Evolutionary conservation across 2,888 invertebrate genomes (phyloP).

Genomic region (Polyommatus iphigenia): DNA sequence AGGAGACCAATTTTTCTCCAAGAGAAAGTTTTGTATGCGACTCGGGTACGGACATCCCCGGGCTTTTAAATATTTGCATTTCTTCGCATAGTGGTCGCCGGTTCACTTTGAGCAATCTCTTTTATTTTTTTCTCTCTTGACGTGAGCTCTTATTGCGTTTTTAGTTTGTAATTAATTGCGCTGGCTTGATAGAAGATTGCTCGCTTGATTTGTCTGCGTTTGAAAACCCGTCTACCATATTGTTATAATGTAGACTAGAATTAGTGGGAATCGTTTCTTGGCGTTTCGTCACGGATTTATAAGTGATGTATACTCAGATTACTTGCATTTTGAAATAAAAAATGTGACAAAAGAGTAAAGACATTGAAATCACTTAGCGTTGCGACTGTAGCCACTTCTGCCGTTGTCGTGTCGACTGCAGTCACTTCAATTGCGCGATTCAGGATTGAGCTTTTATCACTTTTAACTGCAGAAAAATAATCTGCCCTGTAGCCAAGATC

Average conservation of each 20-base stretch:
- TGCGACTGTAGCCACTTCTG: too few relatives aligned
- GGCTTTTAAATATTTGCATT: slow-evolving; percentile 72
- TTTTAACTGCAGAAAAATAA: not conserved
- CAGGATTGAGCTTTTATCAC: too few relatives aligned
- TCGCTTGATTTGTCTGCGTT: not conserved
- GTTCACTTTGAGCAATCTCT: slow-evolving; percentile 51
- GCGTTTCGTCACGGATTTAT: not conserved
- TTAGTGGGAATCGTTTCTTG: not conserved
- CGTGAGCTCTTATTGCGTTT: slow-evolving; percentile 15
- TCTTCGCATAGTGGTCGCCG: slow-evolving; percentile 55
- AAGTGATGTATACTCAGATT: too few relatives aligned
- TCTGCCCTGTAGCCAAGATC: too few relatives aligned
- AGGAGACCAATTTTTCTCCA: slow-evolving; percentile 65
- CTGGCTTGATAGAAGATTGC: slow-evolving; percentile 10
- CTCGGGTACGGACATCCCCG: slow-evolving; percentile 53
- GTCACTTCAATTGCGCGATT: too few relatives aligned
- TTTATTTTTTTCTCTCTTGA: slow-evolving; percentile 42
- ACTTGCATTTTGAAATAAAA: too few relatives aligned
- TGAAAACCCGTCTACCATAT: not conserved
- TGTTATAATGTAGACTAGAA: not conserved
- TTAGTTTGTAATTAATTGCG: slow-evolving; percentile 12
- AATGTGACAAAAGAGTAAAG: too few relatives aligned
- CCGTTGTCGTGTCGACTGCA: too few relatives aligned
- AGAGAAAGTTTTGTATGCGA: slow-evolving; percentile 71
- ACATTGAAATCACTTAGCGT: too few relatives aligned